phyloP scores from a whole-genome alignment of 2,888 invertebrate species.

The Aporophyla lueneburgensis region DNA sequence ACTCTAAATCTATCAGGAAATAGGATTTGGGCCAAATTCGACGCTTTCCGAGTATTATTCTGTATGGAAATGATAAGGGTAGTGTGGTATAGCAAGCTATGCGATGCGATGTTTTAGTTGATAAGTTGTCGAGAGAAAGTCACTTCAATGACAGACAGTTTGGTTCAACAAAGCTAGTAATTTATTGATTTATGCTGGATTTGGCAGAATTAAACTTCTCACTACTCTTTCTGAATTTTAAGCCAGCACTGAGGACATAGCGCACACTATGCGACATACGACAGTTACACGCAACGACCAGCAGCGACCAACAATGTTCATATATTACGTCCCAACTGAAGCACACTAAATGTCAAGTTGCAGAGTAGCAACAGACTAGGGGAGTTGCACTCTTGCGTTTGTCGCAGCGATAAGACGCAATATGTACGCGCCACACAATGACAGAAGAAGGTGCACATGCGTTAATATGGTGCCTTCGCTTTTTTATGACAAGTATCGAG shows the following conservation, averaged over 20 bases:
- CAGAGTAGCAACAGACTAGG: not conserved
- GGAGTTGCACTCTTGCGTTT: not conserved
- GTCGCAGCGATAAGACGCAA: not conserved
- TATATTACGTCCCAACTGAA: not conserved
- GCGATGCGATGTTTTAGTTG: not conserved
- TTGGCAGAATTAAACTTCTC: not conserved
- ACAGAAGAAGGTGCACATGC: too few relatives aligned
- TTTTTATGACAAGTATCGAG: too few relatives aligned
- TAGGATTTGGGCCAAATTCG: constrained; percentile 69
- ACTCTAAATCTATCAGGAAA: constrained; percentile 72
- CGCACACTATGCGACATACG: not conserved
- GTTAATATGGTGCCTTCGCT: too few relatives aligned
- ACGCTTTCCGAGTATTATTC: constrained; percentile 23
- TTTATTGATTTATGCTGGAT: too few relatives aligned
- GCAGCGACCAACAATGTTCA: not conserved
- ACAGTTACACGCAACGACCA: too few relatives aligned
- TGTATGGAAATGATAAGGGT: constrained; percentile 20
- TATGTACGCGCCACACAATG: too few relatives aligned
- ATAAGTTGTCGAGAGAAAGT: too few relatives aligned
- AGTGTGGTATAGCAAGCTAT: not conserved
- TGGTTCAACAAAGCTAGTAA: too few relatives aligned
- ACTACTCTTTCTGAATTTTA: not conserved
- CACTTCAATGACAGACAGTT: too few relatives aligned
- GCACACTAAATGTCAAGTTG: not conserved
- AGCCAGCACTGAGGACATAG: not conserved